phyloP scores from a whole-genome alignment of 2,888 invertebrate species.

The Oithona nana region DNA sequence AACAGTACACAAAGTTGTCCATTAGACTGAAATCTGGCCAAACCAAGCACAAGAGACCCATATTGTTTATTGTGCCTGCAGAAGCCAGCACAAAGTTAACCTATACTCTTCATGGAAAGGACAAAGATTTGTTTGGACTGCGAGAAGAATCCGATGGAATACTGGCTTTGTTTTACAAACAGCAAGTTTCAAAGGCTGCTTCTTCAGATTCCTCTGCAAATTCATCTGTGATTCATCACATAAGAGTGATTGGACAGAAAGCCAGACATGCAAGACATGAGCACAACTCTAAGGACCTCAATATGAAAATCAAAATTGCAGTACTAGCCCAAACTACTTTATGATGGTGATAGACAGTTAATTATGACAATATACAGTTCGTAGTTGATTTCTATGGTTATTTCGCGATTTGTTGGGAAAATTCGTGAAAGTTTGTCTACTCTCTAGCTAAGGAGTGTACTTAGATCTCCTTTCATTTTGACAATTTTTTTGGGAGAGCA shows the following conservation, averaged over 20 bases:
- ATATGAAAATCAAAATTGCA: neutral
- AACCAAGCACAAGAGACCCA: slow-evolving; percentile 1
- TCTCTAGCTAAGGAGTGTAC: no score
- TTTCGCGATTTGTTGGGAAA: no score
- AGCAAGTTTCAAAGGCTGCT: no score
- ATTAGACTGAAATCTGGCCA: neutral
- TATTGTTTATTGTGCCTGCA: neutral
- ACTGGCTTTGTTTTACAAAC: neutral
- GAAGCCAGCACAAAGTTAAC: neutral
- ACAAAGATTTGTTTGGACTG: neutral
- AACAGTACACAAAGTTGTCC: neutral
- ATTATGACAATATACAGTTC: no score
- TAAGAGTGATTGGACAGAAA: neutral
- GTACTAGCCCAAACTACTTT: no score
- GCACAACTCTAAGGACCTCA: neutral
- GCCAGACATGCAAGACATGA: neutral
- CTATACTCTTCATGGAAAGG: neutral
- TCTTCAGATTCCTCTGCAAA: neutral
- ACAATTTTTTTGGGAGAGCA: no score
- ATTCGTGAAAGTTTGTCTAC: no score
- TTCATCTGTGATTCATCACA: neutral
- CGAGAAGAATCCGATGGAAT: neutral
- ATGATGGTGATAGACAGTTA: no score
- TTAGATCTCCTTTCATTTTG: no score
- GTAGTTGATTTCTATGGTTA: no score